phyloP scores from a whole-genome alignment of 2,888 invertebrate species.

The Ectropis crepuscularia region DNA sequence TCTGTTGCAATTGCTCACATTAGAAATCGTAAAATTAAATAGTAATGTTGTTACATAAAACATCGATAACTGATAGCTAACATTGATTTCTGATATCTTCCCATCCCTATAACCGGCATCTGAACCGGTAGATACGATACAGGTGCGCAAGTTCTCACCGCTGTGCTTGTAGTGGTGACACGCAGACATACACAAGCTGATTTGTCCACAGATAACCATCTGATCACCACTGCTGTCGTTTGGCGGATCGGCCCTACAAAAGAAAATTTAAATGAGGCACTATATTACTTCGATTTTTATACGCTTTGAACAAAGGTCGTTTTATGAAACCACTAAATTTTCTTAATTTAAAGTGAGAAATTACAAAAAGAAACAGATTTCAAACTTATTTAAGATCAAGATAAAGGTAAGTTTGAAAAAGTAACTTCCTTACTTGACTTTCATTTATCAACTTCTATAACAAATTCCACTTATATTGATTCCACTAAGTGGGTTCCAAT shows the following conservation, averaged over 20 bases:
- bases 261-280: conserved; percentile 36
- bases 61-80: conserved; percentile 17
- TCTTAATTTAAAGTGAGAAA: conserved; percentile 1
- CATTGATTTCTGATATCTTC: conserved; percentile 28
- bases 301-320: conserved; percentile 12
- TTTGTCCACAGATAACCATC: conserved; percentile 71
- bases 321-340: conserved; percentile 16
- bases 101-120: conserved; percentile 58
- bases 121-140: conserved; percentile 65
- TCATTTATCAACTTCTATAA: too few relatives aligned
- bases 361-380: not conserved
- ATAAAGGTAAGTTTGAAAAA: too few relatives aligned
- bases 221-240: conserved; percentile 65
- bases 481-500: too few relatives aligned
- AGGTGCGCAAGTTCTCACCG: conserved; percentile 81
- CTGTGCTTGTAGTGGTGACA: conserved; percentile 41
- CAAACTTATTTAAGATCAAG: too few relatives aligned
- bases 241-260: conserved; percentile 38
- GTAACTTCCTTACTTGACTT: too few relatives aligned
- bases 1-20: too few relatives aligned
- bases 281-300: conserved; percentile 30
- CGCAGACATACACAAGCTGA: conserved; percentile 45
- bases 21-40: not conserved
- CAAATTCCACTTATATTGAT: too few relatives aligned
- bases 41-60: not conserved